A percentile compares a stretch with the other conserved stretches of the same genome.
Evolutionary conservation across 2,797 vertebrate genomes (phyloP).

Genomic region (Kryptolebias ocellatus): DNA sequence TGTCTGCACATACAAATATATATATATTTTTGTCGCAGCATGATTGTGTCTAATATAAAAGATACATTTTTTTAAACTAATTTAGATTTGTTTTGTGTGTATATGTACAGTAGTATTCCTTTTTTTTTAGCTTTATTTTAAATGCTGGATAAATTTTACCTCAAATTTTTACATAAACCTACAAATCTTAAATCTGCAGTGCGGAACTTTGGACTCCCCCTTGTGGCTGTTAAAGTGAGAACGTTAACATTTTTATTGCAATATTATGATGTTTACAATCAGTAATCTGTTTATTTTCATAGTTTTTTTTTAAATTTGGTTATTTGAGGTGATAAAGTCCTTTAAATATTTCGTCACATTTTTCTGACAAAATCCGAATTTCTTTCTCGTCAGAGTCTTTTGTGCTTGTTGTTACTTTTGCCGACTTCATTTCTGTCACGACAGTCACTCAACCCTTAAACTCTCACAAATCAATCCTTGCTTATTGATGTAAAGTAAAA

Average conservation of each 20-base stretch:
- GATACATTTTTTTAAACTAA: conserved; percentile 61
- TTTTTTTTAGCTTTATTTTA: conserved; percentile 64
- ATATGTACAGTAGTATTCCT: conserved; percentile 55
- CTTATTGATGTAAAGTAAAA: not conserved
- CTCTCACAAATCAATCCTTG: not conserved
- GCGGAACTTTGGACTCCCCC: conserved; percentile 1
- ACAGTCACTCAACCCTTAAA: not conserved
- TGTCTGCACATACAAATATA: conserved; percentile 57
- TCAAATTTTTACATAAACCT: conserved; percentile 65
- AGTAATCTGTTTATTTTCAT: not conserved
- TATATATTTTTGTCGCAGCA: conserved; percentile 46
- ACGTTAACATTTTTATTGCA: not conserved
- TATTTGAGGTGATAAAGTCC: not conserved
- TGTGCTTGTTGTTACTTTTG: not conserved
- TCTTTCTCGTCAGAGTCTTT: too few relatives aligned
- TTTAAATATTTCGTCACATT: not conserved
- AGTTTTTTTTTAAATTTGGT: not conserved
- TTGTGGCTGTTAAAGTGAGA: not conserved
- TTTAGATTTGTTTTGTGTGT: conserved; percentile 40
- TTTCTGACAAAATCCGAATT: not conserved
- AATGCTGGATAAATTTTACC: conserved; percentile 78
- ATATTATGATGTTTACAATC: not conserved
- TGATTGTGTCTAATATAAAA: conserved; percentile 65
- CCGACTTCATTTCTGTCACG: not conserved
- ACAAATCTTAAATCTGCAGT: conserved; percentile 38